Evolutionary conservation across 2,888 invertebrate genomes (phyloP).

Genomic region (Apodemia mormo): DNA sequence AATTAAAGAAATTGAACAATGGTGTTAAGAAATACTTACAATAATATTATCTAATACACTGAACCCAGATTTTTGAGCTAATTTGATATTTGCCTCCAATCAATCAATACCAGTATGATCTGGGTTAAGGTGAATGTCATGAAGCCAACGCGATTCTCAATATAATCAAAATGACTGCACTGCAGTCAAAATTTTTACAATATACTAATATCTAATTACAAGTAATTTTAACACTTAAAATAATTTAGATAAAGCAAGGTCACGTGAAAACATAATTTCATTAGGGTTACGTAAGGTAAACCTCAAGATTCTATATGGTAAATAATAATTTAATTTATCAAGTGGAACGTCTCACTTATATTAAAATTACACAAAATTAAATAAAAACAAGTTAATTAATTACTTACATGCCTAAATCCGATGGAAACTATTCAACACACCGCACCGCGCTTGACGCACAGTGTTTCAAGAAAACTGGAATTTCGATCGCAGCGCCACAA

Average conservation of each 20-base stretch:
- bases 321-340: not conserved
- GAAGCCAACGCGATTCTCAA: not conserved
- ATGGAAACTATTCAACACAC: conserved; percentile 65
- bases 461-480: conserved; percentile 67
- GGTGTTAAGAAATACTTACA: not conserved
- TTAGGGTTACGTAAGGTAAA: conserved; percentile 75
- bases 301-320: conserved; percentile 27
- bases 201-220: not conserved
- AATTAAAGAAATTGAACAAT: not conserved
- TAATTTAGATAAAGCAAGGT: conserved; percentile 62
- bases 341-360: not conserved
- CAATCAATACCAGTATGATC: conserved; percentile 12
- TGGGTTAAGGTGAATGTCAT: conserved; percentile 15
- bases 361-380: not conserved
- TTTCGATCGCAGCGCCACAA: conserved; percentile 58
- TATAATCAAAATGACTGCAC: conserved; percentile 10
- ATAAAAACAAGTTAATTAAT: conserved; percentile 27
- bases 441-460: conserved; percentile 74
- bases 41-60: not conserved
- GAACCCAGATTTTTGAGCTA: not conserved
- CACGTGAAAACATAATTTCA: conserved; percentile 75
- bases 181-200: not conserved
- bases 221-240: conserved; percentile 19
- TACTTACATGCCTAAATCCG: conserved; percentile 76
- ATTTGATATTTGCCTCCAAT: not conserved